Evolutionary conservation across 1,140 invertebrate species (phyloP), one percentile per base, ranked within the genome.

Genomic region (Heliothis subflexa): DNA sequence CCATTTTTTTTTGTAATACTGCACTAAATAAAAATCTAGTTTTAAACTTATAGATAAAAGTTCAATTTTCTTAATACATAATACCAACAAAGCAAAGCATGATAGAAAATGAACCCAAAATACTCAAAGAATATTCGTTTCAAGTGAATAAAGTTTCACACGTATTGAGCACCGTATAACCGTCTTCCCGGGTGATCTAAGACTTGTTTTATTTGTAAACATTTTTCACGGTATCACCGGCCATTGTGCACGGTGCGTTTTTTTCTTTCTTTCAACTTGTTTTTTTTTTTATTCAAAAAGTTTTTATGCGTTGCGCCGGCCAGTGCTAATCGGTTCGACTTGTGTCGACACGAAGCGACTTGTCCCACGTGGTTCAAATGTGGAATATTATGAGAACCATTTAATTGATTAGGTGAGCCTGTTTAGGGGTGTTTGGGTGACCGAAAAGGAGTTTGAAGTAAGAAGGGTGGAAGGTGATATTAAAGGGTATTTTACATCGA

Each of bases 331-430:
- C 89, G 87, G 81, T 78, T 52, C 45, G 79, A 85, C 88, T 86
- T 91, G 91, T 89, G 82, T 86, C 89, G 90, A 93, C 91, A 91
- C 84, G 90, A 88, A 79, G 78, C 68, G 82, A 89, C 91, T 86
- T 80, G 90, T 80, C 83, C 86, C 57, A 80, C 80, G 76, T 62
- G 74, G 78, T 59, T 59, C 28, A 14, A 73, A 59, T 45, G 33
- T 47, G 12, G 45, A 66, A 47, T 66, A 45, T 59, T 25, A 68
- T 79, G 52, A 28, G 28, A 59, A 62, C 66, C 74, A 47, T 66
- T 62, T 77, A 66, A 75, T 75, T 49, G 47, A 64, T 64, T 40
- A 40, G 33, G 33, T 9, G 33, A 40, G 33, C 33, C 50, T 12
- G 18, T 71, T 71, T 71, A 73, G 59, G 13, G 55, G 47, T 55